Conservation (phyloP, 2,797 vertebrate species). For the Acipenser ruthenus region DNA sequence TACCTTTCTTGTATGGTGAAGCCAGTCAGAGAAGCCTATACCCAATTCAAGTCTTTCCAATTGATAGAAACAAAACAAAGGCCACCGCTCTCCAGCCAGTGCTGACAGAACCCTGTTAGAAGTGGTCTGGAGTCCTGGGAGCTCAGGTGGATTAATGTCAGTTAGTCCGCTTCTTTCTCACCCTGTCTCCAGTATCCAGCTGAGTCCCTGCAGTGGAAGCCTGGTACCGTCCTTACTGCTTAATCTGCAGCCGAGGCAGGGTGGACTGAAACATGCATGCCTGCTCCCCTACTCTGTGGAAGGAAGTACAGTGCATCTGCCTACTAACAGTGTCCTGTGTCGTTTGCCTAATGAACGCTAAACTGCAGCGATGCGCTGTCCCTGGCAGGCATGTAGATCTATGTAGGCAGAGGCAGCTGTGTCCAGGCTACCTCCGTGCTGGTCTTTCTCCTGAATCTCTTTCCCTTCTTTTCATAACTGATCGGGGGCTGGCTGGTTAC, state of each 20-base stretch:
- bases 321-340: not conserved
- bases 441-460: conserved; percentile 5
- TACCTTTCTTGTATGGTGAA: conserved; percentile 97
- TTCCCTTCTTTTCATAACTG: not conserved
- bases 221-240: not conserved
- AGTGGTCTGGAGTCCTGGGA: not conserved
- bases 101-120: not conserved
- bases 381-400: conserved; percentile 23
- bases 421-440: conserved; percentile 19
- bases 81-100: not conserved
- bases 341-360: conserved; percentile 14
- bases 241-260: not conserved
- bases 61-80: no score
- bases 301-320: not conserved
- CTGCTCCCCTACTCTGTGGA: not conserved
- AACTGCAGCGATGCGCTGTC: conserved; percentile 20
- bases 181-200: not conserved
- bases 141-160: not conserved
- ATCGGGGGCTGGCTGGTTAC: not conserved
- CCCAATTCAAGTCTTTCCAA: conserved; percentile 23
- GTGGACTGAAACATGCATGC: not conserved
- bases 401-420: conserved; percentile 18
- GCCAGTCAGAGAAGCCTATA: conserved; percentile 74
- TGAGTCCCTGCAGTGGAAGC: not conserved
- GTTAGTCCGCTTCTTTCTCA: not conserved